Base-by-base conservation (phyloP, 2,113 vertebrate species). In the Limnothrissa miodon region DNA sequence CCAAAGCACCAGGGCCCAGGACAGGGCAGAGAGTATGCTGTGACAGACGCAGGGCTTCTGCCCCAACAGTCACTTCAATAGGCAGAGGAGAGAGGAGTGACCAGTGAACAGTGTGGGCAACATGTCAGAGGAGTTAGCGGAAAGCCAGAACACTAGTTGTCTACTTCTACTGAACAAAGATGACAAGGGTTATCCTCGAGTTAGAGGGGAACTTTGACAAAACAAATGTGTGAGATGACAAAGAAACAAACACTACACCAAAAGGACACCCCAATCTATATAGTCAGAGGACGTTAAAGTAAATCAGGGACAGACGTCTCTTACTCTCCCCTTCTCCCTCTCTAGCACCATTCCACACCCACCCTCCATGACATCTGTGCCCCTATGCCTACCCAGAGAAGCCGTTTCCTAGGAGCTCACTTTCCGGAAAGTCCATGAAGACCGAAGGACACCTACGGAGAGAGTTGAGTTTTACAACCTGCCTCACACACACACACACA, bases 401-500 rank as follows among this genome's bases (percentile, higher is more conserved):
- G 91, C 91, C 92, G 92, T 92, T 95, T 90, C 89, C 93, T 91
- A 95, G 93, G 91, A 95, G 95, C 81, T 95, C 95, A 90, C 94
- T 95, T 90, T 95, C 95, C 92, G 93, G 93, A 91, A 95, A 93
- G 93, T 95, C 95, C 94, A 95, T 94, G 94, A 95, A 93, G 92
- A 95, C 91, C 86, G 94, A 95, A 87, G 94, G 95, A 90, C 93
- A 95, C 95, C 95, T 95, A 94, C 29, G 93, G 91, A 95, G 93
- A 95, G 91, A 95, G 92, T 93, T 94, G 88, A 94, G 91, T 92
- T 74, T 92, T 93, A 88, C 62, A 90, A 83, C 88, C 90, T 91
- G 91, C 83, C 88, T 81, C 92, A 89, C 87, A 83, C 87, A 84
- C 81, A 79, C 84, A 51, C 83, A 86, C 83, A 70, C 80, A 81